Conservation (phyloP, 2,888 invertebrate genomes). For the Spodoptera picta region DNA sequence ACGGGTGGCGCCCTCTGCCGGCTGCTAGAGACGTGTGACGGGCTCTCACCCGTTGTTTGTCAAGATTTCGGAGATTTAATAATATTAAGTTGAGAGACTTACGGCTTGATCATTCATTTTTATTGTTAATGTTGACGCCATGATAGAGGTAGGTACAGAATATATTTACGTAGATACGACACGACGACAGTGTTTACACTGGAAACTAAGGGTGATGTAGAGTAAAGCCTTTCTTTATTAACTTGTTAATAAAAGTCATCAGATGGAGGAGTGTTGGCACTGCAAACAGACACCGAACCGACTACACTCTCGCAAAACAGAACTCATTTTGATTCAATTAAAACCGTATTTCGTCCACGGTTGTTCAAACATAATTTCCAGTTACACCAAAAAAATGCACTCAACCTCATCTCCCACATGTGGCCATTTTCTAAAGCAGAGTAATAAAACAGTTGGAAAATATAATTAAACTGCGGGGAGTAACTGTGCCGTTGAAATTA, state of each 20-base stretch:
- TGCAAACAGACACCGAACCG: background rate
- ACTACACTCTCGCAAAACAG: background rate
- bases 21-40: conserved; percentile 28
- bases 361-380: conserved; percentile 31
- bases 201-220: no score
- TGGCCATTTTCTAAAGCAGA: conserved; percentile 37
- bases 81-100: conserved; percentile 7
- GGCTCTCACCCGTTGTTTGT: conserved; percentile 15
- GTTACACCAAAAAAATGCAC: conserved; percentile 29
- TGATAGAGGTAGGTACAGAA: no score
- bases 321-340: conserved; percentile 27
- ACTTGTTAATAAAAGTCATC: no score
- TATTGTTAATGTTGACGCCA: no score
- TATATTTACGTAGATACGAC: no score
- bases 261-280: no score
- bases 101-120: background rate
- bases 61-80: conserved; percentile 19
- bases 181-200: no score
- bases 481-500: conserved; percentile 31
- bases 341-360: conserved; percentile 3
- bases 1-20: conserved; percentile 8
- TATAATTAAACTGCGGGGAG: conserved; percentile 44
- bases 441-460: conserved; percentile 49
- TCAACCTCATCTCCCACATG: conserved; percentile 23
- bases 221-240: no score